phyloP scores from a whole-genome alignment of 1,140 invertebrate genomes.

The Oreohelix idahoensis region DNA sequence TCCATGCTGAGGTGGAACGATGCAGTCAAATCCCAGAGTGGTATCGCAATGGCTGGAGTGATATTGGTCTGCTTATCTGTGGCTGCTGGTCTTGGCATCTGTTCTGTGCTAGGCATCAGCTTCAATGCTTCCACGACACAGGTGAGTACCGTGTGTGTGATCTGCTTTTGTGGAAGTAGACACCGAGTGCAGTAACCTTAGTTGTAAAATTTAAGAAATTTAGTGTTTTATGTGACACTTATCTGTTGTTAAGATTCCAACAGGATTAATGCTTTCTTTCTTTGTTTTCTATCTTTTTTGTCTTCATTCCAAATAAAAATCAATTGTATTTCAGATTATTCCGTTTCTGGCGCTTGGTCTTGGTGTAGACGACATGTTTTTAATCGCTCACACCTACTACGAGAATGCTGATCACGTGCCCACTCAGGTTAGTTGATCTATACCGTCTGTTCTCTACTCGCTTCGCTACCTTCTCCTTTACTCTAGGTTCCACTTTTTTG shows the following conservation, averaged over 20 bases:
- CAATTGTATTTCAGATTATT: constrained; percentile 81
- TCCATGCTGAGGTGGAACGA: constrained; percentile 86
- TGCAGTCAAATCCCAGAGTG: constrained; percentile 86
- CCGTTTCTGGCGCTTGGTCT: constrained; percentile 94
- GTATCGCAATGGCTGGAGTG: constrained; percentile 89
- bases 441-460: no score
- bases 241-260: no score
- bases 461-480: no score
- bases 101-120: constrained; percentile 92
- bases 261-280: no score
- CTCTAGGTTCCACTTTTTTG: no score
- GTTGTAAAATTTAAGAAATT: no score
- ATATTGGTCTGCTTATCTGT: constrained; percentile 85
- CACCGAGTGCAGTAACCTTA: no score
- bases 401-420: constrained; percentile 75
- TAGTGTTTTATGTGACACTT: no score
- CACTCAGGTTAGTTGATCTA: constrained; percentile 71
- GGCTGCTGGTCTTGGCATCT: constrained; percentile 93
- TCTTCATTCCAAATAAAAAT: no score
- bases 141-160: no score
- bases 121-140: constrained; percentile 98
- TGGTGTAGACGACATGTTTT: constrained; percentile 95
- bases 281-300: no score
- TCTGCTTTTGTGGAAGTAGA: no score
- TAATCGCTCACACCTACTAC: constrained; percentile 89